These are phyloP conservation scores for Cochlearius cochlearius DNA, from an alignment of 2,113 vertebrate species.

Conservation along the genomic window DNA sequence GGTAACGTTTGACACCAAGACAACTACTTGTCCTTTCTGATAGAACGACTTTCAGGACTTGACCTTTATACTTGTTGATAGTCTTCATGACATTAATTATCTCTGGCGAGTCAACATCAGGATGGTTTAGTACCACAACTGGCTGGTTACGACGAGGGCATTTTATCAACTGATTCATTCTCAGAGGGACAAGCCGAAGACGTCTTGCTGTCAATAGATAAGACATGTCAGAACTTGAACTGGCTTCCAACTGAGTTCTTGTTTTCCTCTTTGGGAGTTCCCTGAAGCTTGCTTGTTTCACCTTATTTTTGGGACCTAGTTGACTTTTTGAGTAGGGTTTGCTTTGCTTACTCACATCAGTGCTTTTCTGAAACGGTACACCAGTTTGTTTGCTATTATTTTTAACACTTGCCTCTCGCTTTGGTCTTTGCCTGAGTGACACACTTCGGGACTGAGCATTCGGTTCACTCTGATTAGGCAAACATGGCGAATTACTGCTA, in stretches of 20 bases:
- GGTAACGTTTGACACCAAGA: constrained; percentile 64
- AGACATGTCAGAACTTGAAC: constrained; percentile 20
- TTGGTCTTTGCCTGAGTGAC: constrained; percentile 48
- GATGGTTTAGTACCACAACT: constrained; percentile 94
- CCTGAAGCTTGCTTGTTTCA: constrained; percentile 55
- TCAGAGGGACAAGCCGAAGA: constrained; percentile 82
- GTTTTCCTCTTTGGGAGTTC: constrained; percentile 69
- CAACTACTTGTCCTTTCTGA: constrained; percentile 75
- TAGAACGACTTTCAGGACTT: constrained; percentile 76
- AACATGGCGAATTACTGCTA: neutral
- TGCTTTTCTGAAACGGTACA: neutral
- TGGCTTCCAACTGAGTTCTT: neutral
- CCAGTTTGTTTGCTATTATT: neutral
- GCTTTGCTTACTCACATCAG: constrained; percentile 18
- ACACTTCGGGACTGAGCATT: neutral
- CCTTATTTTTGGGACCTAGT: constrained; percentile 32
- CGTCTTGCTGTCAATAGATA: constrained; percentile 67
- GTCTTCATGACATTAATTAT: constrained; percentile 80
- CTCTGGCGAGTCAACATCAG: constrained; percentile 79
- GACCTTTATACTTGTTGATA: constrained; percentile 77
- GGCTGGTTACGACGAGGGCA: constrained; percentile 89
- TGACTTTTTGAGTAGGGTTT: constrained; percentile 36
- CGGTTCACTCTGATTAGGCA: neutral
- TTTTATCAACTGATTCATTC: constrained; percentile 82
- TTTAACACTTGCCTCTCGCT: constrained; percentile 33